Conservation (phyloP, 2,888 invertebrate genomes). For the Alloplasta piceator region DNA sequence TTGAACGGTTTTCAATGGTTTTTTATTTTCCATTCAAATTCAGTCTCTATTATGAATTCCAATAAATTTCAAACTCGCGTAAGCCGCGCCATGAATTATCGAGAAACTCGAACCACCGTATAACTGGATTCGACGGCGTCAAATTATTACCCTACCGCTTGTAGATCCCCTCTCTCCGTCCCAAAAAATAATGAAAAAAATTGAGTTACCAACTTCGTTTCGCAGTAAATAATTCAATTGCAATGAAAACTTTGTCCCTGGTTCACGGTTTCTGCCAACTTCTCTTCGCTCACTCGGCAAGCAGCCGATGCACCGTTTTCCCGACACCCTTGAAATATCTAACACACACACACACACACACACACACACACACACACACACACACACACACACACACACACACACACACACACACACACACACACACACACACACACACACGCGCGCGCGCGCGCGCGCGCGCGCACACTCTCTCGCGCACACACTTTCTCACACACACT, state of each 20-base stretch:
- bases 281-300: background rate
- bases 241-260: background rate
- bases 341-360: too few species aligned
- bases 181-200: constrained; percentile 4
- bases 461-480: background rate
- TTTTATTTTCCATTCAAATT: background rate
- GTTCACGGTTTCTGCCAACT: background rate
- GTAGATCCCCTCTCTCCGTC: background rate
- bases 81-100: background rate
- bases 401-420: background rate
- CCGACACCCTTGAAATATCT: too few species aligned
- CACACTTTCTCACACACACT: background rate
- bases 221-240: background rate
- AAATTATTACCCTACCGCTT: background rate
- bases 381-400: background rate
- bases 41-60: background rate
- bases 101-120: background rate
- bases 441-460: too few species aligned
- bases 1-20: background rate
- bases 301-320: too few species aligned
- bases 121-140: constrained; percentile 1
- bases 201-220: constrained; percentile 6
- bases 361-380: background rate
- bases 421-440: too few species aligned
- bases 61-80: background rate